Conservation (phyloP, 2,113 vertebrate genomes). For the Microcebus ravelobensis region DNA sequence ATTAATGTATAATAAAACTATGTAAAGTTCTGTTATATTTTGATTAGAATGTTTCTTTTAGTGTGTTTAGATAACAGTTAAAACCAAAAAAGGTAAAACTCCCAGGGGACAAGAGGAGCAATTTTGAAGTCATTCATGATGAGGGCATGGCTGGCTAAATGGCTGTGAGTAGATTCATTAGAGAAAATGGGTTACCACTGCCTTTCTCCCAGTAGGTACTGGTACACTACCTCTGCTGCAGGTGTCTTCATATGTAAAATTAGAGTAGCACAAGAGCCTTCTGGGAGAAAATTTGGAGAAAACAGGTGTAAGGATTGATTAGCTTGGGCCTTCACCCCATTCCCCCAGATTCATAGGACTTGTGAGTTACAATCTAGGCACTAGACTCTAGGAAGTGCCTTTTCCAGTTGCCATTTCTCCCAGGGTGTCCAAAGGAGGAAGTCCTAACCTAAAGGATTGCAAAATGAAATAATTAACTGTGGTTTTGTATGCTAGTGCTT, state of each 20-base stretch:
- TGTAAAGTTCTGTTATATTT: slow-evolving; percentile 79
- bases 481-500: background rate
- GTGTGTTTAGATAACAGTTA: slow-evolving; percentile 24
- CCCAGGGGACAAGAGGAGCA: background rate
- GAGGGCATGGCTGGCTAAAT: background rate
- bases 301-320: background rate
- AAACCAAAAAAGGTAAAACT: background rate
- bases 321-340: background rate
- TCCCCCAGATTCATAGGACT: background rate
- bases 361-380: background rate
- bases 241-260: slow-evolving; percentile 42
- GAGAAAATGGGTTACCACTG: background rate
- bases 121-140: background rate
- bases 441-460: background rate
- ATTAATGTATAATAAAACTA: slow-evolving; percentile 84
- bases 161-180: background rate
- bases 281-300: slow-evolving; percentile 1
- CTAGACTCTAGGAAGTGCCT: background rate
- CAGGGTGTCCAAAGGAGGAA: background rate
- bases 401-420: background rate
- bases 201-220: background rate
- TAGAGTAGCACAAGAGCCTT: background rate
- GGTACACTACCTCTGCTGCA: background rate
- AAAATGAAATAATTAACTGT: background rate
- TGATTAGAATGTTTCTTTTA: slow-evolving; percentile 75